Conservation (phyloP, 1,140 invertebrate species). For the Manduca sexta region DNA sequence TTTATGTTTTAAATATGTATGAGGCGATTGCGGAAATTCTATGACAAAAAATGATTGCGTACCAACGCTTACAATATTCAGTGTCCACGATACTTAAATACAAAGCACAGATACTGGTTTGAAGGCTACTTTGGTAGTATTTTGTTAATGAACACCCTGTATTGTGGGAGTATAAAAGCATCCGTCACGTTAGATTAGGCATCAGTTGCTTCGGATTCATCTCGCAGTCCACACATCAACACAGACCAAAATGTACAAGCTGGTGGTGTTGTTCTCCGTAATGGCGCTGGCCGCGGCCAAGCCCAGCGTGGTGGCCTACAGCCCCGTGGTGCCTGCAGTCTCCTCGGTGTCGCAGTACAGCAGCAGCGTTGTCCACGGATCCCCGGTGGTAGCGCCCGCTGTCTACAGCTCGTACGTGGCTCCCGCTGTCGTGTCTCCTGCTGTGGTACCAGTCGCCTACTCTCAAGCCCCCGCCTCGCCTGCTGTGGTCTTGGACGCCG, state of each 20-base stretch:
- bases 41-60: slow-evolving; percentile 22
- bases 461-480: slow-evolving; percentile 52
- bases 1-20: neutral
- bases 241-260: slow-evolving; percentile 72
- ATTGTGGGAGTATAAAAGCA: slow-evolving; percentile 43
- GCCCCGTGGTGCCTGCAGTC: neutral
- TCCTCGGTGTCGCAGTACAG: slow-evolving; percentile 62
- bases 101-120: slow-evolving; percentile 24
- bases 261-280: slow-evolving; percentile 60
- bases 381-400: slow-evolving; percentile 21
- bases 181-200: slow-evolving; percentile 22
- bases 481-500: slow-evolving; percentile 49
- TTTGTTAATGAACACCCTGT: slow-evolving; percentile 25
- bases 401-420: slow-evolving; percentile 28
- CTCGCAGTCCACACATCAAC: slow-evolving; percentile 51
- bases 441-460: slow-evolving; percentile 33
- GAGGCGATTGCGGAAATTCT: slow-evolving; percentile 17
- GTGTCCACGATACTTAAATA: slow-evolving; percentile 17
- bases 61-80: slow-evolving; percentile 8
- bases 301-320: slow-evolving; percentile 39
- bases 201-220: slow-evolving; percentile 53
- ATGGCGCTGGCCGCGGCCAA: slow-evolving; percentile 60
- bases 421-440: slow-evolving; percentile 27
- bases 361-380: slow-evolving; percentile 50
- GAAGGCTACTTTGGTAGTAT: slow-evolving; percentile 51